Base-by-base conservation (phyloP, 1,140 invertebrate genomes). In the Aphidius ervi region DNA sequence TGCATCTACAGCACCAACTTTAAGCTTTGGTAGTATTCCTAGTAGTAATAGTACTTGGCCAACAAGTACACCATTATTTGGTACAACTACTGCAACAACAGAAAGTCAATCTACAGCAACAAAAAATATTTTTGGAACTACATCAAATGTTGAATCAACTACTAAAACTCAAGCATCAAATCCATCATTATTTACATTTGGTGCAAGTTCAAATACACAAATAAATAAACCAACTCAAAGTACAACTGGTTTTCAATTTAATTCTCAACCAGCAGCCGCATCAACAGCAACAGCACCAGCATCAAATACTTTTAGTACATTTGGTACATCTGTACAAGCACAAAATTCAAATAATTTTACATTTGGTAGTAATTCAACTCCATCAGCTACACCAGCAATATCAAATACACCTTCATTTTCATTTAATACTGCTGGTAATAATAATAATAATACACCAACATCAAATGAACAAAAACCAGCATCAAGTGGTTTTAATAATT, bases 141-240 rank as follows among this genome's bases (percentile, higher is more conserved):
- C 4, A 31, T 31, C 23, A 4, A 46, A 54, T 4, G 46, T 8
- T 46, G 43, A 65, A 0, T 41, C 69, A 5, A 47, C 56, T 10
- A 72, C 74, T 47, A 67, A 63, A 40, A 68, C 42, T 43, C 55
- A 8, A 53, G 45, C 56, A 8, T 50, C 70, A 6, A 53, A 63
- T 9, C n/a, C 71, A 2, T 61, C 41, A 43, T 65, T 71, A 9
- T 73, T 72, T 45, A 56, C 67, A 45, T 61, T 61, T 4, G 23
- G 23, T 31, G 2, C 23, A 31, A 31, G 23, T 31, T 31, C 23
- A 31, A 31, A 31, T 31, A 31, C 23, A 31, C 23, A 31, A 31
- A 31, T 4, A 31, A 31, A 31, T 31, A 31, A 31, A 31, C 23
- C 23, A 31, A 31, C 1, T 31, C 23, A 31, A 31, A 31, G 23